These are phyloP conservation scores for Phrynosoma platyrhinos DNA, from an alignment of 2,113 vertebrate species.

Conservation along the genomic window DNA sequence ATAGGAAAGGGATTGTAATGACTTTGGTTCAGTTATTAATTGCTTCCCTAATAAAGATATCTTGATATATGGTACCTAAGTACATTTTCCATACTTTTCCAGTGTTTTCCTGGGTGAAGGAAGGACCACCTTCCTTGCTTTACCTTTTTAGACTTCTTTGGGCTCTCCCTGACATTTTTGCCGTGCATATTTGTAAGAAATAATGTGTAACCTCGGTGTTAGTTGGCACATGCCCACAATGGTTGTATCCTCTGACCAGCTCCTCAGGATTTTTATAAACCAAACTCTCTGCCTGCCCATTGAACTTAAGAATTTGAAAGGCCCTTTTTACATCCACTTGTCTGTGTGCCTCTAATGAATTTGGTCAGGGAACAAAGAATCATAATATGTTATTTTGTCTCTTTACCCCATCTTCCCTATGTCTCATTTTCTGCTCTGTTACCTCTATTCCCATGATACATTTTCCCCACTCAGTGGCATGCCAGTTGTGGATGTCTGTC, in stretches of 20 bases:
- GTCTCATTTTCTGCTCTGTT: background rate
- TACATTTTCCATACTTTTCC: background rate
- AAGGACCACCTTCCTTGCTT: background rate
- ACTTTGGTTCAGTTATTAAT: background rate
- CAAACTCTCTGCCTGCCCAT: background rate
- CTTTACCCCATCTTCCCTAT: background rate
- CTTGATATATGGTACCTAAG: constrained; percentile 30
- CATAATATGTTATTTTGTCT: background rate
- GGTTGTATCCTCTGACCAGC: background rate
- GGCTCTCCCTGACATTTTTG: background rate
- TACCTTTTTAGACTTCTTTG: background rate
- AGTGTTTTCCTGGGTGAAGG: background rate
- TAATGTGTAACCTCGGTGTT: background rate
- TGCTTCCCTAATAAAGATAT: background rate
- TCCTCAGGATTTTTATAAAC: background rate
- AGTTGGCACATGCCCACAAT: background rate
- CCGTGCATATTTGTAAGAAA: background rate
- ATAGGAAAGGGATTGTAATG: background rate
- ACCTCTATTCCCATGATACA: background rate
- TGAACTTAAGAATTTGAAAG: no score
- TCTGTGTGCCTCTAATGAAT: background rate
- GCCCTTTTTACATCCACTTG: background rate
- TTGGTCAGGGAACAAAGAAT: background rate
- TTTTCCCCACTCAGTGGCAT: background rate
- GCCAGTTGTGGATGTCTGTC: background rate